Conservation (phyloP, 2,888 invertebrate genomes). For the Amphipyra tragopoginis region DNA sequence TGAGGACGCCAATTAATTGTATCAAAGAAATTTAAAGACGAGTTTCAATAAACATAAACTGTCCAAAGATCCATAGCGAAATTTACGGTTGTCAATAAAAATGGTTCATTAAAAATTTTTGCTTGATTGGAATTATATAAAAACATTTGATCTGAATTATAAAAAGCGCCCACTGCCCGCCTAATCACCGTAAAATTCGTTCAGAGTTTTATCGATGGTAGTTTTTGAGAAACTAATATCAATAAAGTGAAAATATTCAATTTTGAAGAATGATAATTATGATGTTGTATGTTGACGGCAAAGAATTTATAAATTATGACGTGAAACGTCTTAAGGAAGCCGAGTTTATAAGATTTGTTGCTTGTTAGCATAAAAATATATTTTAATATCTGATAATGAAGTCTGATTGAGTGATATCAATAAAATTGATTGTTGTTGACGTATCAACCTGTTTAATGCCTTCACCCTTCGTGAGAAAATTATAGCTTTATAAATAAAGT, state of each 20-base stretch:
- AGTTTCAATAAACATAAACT: constrained; percentile 75
- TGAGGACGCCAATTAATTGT: constrained; percentile 71
- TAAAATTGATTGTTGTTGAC: constrained; percentile 56
- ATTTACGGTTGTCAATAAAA: constrained; percentile 82
- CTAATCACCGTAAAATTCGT: constrained; percentile 70
- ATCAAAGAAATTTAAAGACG: constrained; percentile 63
- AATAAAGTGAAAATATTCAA: constrained; percentile 64
- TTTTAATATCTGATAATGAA: constrained; percentile 58
- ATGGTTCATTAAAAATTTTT: constrained; percentile 77
- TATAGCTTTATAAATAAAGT: constrained; percentile 26
- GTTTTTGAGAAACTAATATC: constrained; percentile 58
- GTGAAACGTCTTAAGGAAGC: constrained; percentile 60
- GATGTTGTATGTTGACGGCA: constrained; percentile 40
- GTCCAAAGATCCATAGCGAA: constrained; percentile 74
- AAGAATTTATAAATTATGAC: constrained; percentile 57
- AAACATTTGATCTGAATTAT: constrained; percentile 71
- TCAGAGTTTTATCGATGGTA: constrained; percentile 52
- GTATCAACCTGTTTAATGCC: constrained; percentile 41
- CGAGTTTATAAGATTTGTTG: constrained; percentile 57
- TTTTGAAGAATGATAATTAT: constrained; percentile 58
- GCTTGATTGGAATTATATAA: constrained; percentile 75
- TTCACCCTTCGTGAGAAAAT: constrained; percentile 46
- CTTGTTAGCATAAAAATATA: constrained; percentile 54
- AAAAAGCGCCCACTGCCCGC: constrained; percentile 56
- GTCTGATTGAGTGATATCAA: constrained; percentile 64